Base-by-base conservation (phyloP, 2,797 vertebrate genomes). In the Sciurus vulgaris region DNA sequence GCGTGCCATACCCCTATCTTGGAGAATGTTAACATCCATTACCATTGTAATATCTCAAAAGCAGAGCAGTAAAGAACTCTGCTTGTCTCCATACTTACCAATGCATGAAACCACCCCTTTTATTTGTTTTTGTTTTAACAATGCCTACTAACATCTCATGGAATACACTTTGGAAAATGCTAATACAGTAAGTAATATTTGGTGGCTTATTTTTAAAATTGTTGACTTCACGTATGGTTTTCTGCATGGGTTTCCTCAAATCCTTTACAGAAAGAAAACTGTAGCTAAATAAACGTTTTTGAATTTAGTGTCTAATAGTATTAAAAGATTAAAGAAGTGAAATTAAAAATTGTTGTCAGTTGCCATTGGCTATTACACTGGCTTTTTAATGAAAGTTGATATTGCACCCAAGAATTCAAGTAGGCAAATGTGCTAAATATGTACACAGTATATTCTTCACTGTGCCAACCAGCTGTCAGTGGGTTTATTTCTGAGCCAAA, bases 321-420 rank as follows among this genome's bases (percentile, higher is more conserved):
- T 85, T 78, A 65, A 90, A 91, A 91, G 63, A 83, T 12, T 76
- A 51, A 95, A 95, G 73, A 93, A 73, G 47, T 93, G 89, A 94
- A 96, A 96, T 17, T 96, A 98, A 96, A 89, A 97, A 94, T 98
- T 97, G 74, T 88, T 97, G 67, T 96, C 97, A 98, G 95, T 85
- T 86, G 30, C 24, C 38, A 38, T 72, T 97, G 11, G 44, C 33
- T 91, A 51, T 76, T 96, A 94, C 97, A 92, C 89, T 94, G 65
- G 35, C 54, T 97, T 97, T 95, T 97, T n/a, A 74, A n/a, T 96
- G 97, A 95, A 98, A 97, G 26, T 73, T 97, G 97, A 98, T 96
- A 96, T 59, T 95, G 79, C 73, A 79, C 89, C 38, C 14, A 97
- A 94, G 96, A 98, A 97, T 97, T 96, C 77, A 77, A 96, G 92